Evolutionary conservation across 2,888 invertebrate species (phyloP).

Genomic region (Tenodera sinensis): DNA sequence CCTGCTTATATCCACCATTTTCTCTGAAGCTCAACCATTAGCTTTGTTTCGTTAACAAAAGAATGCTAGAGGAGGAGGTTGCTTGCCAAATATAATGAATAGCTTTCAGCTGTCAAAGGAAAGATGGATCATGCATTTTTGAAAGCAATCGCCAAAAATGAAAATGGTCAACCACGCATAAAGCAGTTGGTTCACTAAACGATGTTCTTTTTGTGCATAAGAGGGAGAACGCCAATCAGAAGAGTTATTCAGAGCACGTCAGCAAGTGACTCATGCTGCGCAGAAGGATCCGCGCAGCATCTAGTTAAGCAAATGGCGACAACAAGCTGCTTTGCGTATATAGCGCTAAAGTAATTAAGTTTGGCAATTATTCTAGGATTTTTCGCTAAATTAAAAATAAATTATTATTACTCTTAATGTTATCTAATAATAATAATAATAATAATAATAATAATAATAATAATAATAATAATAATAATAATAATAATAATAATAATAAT

Average conservation of each 20-base stretch:
- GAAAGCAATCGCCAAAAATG: slow-evolving; percentile 1
- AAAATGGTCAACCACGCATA: neutral
- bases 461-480: too few species aligned
- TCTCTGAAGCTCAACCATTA: neutral
- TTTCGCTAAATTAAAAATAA: too few species aligned
- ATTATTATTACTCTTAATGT: too few species aligned
- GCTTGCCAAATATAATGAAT: slow-evolving; percentile 46
- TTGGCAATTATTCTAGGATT: too few species aligned
- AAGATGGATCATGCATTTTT: slow-evolving; percentile 41
- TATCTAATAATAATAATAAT: too few species aligned
- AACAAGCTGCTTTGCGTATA: too few species aligned
- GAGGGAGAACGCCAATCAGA: neutral
- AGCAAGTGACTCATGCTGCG: neutral
- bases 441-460: too few species aligned
- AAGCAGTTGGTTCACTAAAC: neutral
- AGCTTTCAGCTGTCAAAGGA: slow-evolving; percentile 45
- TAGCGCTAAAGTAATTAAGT: too few species aligned
- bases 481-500: too few species aligned
- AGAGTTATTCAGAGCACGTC: neutral
- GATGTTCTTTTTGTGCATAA: neutral
- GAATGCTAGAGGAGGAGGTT: neutral
- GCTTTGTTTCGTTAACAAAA: slow-evolving; percentile 13
- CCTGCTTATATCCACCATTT: neutral
- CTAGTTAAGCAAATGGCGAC: neutral
- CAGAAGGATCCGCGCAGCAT: neutral